Base-by-base conservation (phyloP, 2,113 vertebrate species). In the Lepus timidus region DNA sequence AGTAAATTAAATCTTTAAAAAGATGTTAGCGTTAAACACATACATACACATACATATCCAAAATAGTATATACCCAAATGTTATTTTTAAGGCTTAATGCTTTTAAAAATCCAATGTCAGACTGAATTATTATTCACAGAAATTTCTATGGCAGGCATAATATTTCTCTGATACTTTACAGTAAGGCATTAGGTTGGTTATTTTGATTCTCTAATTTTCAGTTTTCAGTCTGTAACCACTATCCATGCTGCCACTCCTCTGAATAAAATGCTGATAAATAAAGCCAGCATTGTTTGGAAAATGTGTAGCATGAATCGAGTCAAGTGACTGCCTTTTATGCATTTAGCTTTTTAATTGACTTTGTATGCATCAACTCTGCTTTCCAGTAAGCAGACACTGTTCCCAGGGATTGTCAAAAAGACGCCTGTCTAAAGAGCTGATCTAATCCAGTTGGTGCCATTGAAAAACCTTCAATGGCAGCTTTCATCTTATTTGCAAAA, bases 381-480 rank as follows among this genome's bases (percentile, higher is more conserved):
- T 96, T 93, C 94, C 91, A 95, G 94, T 90, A 87, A 96, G 93
- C 80, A 94, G 91, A 95, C 90, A 75, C 11, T 39, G 95, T 95
- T 97, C 93, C 92, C 95, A 93, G 96, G 85, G 93, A 95, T 91
- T 95, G 94, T 94, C 91, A 89, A 95, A 58, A 93, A 96, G 96
- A 97, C 29, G 95, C 96, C 95, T 91, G 95, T 88, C 84, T 96
- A 64, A 23, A 85, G 84, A 97, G 95, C 51, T 96, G 85, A 52
- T 97, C 94, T 98, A 97, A 93, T 97, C 85, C 31, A 79, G 79
- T 93, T 91, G 80, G 89, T 97, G 93, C 89, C 82, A 96, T 84
- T 76, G 96, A 97, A 97, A 97, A 96, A 71, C 82, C 83, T 79
- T 94, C 97, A 97, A 96, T 96, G 91, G n/a, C 88, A 97, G 95